These are phyloP conservation scores for Liolophura sinensis DNA, from an alignment of 1,140 invertebrate species.

Conservation along the genomic window DNA sequence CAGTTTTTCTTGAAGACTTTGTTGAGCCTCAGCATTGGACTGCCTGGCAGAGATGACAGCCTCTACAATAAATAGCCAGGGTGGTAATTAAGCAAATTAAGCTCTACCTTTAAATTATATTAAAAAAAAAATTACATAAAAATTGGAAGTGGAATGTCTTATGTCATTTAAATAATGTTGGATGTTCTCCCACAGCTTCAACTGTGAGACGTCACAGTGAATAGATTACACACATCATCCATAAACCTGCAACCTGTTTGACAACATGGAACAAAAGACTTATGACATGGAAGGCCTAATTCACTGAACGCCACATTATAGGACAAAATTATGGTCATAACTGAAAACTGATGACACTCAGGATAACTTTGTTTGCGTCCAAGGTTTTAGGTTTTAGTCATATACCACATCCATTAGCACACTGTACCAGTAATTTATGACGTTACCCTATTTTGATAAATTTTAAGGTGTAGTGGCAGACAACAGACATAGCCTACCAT, in stretches of 20 bases:
- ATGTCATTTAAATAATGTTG: background rate
- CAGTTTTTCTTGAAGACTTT: constrained; percentile 37
- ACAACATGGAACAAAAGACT: too few species aligned
- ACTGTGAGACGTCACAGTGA: too few species aligned
- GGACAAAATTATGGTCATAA: background rate
- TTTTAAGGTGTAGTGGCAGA: too few species aligned
- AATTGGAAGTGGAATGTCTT: background rate
- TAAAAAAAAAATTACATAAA: background rate
- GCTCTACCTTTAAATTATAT: background rate
- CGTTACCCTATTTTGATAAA: too few species aligned
- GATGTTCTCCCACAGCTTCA: too few species aligned
- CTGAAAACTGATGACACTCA: background rate
- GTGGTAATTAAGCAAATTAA: background rate
- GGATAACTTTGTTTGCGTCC: background rate
- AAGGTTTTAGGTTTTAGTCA: background rate
- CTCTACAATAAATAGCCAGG: constrained; percentile 34
- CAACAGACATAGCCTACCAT: constrained; percentile 30
- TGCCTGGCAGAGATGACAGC: constrained; percentile 49
- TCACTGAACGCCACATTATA: too few species aligned
- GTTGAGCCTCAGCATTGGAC: constrained; percentile 41
- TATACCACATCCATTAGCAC: background rate
- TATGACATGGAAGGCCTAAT: too few species aligned
- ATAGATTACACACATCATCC: too few species aligned
- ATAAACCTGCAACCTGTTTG: too few species aligned
- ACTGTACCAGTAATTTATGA: too few species aligned